A percentile compares a stretch with the other conserved stretches of the same genome.
Conservation (phyloP, 2,113 vertebrate genomes). For the Butorides virescens region DNA sequence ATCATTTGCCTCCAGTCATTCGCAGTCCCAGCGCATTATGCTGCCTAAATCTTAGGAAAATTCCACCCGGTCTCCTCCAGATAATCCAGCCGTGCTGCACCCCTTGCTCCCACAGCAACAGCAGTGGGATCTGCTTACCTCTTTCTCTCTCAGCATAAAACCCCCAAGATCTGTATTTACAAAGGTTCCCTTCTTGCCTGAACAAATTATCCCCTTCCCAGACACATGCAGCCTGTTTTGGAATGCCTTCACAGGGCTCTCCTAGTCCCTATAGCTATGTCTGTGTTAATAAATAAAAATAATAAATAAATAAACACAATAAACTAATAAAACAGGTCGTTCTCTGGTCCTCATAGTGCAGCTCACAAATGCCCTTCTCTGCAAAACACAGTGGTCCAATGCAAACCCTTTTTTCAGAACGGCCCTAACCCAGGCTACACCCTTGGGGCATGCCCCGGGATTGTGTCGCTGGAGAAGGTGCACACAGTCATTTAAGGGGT, state of each 20-base stretch:
- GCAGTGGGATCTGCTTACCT: neutral
- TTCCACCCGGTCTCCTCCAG: neutral
- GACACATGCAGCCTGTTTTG: neutral
- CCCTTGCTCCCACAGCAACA: neutral
- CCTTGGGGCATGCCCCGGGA: rapidly evolving
- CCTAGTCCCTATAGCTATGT: neutral
- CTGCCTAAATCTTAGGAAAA: conserved; percentile 26
- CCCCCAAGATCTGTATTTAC: neutral
- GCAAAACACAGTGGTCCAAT: neutral
- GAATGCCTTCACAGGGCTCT: neutral
- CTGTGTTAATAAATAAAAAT: neutral
- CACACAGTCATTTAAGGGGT: neutral
- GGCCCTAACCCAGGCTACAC: neutral
- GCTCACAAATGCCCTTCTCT: neutral
- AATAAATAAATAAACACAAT: neutral
- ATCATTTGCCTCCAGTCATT: conserved; percentile 44
- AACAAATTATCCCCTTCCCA: neutral
- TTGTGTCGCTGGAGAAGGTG: neutral
- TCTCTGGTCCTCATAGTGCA: neutral
- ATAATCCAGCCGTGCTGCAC: neutral
- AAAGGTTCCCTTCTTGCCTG: neutral
- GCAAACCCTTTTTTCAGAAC: neutral
- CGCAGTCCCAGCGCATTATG: neutral
- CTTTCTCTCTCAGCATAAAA: neutral
- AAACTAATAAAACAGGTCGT: neutral